These are phyloP conservation scores for Petrophora chlorosata DNA, from an alignment of 2,888 invertebrate genomes.

Conservation along the genomic window DNA sequence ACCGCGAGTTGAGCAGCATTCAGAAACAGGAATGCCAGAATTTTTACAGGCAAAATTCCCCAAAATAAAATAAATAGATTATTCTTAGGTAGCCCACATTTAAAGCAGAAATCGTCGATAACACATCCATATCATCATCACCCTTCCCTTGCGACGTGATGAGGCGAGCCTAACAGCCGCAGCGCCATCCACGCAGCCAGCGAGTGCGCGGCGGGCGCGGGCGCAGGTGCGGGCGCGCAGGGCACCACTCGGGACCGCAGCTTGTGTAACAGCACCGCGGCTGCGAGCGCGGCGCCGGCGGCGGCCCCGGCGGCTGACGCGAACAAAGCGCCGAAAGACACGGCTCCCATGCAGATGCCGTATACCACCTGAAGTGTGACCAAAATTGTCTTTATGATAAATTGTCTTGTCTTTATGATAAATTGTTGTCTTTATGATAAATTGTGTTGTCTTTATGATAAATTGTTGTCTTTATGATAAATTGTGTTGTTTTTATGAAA, in stretches of 20 bases:
- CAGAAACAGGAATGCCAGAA: too few relatives aligned
- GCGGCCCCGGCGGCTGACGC: constrained; percentile 94
- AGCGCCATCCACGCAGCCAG: constrained; percentile 90
- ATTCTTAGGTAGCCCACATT: too few relatives aligned
- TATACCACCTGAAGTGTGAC: constrained; percentile 86
- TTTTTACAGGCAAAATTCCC: too few relatives aligned
- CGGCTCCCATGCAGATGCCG: constrained; percentile 95
- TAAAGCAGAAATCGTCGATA: too few relatives aligned
- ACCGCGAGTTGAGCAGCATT: too few relatives aligned
- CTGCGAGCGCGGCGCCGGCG: constrained; percentile 93
- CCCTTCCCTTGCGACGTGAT: constrained; percentile 4
- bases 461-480: too few relatives aligned
- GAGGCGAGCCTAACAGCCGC: constrained; percentile 83
- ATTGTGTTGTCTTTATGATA: too few relatives aligned
- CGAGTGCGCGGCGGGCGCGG: constrained; percentile 84
- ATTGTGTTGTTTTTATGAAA: too few relatives aligned
- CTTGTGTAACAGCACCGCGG: constrained; percentile 91
- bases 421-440: background rate
- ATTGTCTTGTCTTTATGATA: background rate
- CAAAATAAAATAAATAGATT: too few relatives aligned
- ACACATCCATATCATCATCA: too few relatives aligned
- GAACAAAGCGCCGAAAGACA: constrained; percentile 94
- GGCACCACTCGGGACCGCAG: constrained; percentile 88
- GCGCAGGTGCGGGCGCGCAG: constrained; percentile 71
- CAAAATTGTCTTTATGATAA: background rate